Percentiles rank a stretch among this genome's conserved stretches.
Evolutionary conservation across 2,888 invertebrate species (phyloP).

Genomic region (Ectemnius continuus): DNA sequence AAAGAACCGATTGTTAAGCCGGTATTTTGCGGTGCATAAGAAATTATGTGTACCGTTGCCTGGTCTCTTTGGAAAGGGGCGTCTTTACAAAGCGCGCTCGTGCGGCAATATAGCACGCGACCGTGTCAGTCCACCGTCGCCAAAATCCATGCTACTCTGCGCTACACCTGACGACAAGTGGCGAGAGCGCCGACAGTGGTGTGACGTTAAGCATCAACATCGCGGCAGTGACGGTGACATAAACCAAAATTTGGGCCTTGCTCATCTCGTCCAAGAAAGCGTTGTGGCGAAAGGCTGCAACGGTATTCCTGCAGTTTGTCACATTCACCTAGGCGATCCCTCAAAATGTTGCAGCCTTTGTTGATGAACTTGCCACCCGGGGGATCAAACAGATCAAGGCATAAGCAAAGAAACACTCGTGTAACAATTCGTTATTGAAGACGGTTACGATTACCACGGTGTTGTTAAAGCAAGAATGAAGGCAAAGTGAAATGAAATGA

Average conservation of each 20-base stretch:
- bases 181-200: slow-evolving; percentile 78
- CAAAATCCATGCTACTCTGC: slow-evolving; percentile 72
- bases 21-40: slow-evolving; percentile 85
- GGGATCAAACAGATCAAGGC: slow-evolving; percentile 22
- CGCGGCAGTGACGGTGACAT: slow-evolving; percentile 79
- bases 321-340: slow-evolving; percentile 80
- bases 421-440: slow-evolving; percentile 1
- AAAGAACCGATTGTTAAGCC: slow-evolving; percentile 82
- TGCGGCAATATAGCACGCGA: slow-evolving; percentile 82
- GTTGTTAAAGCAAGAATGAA: neutral
- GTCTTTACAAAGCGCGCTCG: slow-evolving; percentile 82
- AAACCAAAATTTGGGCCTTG: slow-evolving; percentile 79
- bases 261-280: slow-evolving; percentile 67
- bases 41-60: slow-evolving; percentile 83
- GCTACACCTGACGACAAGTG: slow-evolving; percentile 72
- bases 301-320: slow-evolving; percentile 79
- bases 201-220: slow-evolving; percentile 72
- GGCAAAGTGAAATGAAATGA: neutral
- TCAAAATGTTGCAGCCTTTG: slow-evolving; percentile 82
- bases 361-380: slow-evolving; percentile 72
- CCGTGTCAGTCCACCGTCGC: slow-evolving; percentile 77
- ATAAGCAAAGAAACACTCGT: slow-evolving; percentile 24
- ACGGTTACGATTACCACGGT: neutral
- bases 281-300: slow-evolving; percentile 76
- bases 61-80: slow-evolving; percentile 80